phyloP scores from a whole-genome alignment of 2,888 invertebrate species.

The Brachyptera risi region DNA sequence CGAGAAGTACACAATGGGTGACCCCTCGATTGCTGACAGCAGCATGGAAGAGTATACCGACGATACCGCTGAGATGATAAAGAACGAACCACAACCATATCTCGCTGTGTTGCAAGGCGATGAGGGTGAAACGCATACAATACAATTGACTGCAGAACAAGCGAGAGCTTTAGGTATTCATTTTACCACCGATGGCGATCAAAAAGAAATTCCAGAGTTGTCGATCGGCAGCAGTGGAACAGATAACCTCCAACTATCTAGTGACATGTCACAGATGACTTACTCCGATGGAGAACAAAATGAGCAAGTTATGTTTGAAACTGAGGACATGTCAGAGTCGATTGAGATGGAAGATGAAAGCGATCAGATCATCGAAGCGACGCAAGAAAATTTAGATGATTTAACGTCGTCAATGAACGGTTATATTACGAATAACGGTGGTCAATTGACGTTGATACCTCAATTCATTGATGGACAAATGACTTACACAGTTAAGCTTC shows the following conservation, averaged over 20 bases:
- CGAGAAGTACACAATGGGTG: not conserved
- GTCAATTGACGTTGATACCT: constrained; percentile 31
- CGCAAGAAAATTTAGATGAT: constrained; percentile 14
- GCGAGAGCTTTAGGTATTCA: constrained; percentile 44
- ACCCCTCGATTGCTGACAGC: not conserved
- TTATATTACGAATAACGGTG: constrained; percentile 20
- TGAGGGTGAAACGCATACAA: constrained; percentile 39
- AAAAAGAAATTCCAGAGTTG: not conserved
- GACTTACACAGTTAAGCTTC: constrained; percentile 32
- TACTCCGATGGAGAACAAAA: constrained; percentile 21
- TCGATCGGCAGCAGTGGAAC: no score
- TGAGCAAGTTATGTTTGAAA: constrained; percentile 25
- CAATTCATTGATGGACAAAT: constrained; percentile 32
- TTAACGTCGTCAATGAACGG: constrained; percentile 20
- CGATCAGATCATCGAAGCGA: constrained; percentile 1
- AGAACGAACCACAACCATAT: not conserved
- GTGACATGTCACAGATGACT: constrained; percentile 16
- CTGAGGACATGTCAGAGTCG: constrained; percentile 12
- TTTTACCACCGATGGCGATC: constrained; percentile 39
- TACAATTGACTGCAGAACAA: constrained; percentile 43
- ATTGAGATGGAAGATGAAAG: constrained; percentile 18
- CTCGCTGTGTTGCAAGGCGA: constrained; percentile 24
- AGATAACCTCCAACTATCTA: not conserved
- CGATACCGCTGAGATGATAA: not conserved
- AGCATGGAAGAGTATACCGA: constrained; percentile 11